Percentiles rank a stretch among this genome's conserved stretches.
These are phyloP conservation scores for Ormyrus nitidulus DNA, from an alignment of 2,888 invertebrate species.

Conservation along the genomic window DNA sequence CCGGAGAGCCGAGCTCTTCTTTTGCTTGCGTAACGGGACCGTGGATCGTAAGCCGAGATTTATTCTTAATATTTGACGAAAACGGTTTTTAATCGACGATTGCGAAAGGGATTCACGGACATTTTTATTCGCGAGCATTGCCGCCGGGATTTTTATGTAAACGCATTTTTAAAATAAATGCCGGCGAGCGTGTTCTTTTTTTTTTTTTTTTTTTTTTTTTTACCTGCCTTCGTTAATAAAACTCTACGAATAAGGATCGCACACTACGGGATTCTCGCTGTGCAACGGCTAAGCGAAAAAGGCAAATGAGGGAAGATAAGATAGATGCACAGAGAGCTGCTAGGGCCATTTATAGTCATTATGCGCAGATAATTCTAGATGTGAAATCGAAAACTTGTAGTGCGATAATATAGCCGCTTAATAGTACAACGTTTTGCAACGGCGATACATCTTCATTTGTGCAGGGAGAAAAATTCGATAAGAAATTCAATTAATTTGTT, in stretches of 20 bases:
- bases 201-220: slow-evolving; percentile 28
- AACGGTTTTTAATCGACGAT: slow-evolving; percentile 25
- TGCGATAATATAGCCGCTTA: background rate
- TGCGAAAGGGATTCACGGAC: slow-evolving; percentile 12
- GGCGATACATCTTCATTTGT: too few species aligned
- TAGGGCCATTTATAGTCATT: slow-evolving; percentile 35
- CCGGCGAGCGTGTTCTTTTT: background rate
- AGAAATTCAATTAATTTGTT: too few species aligned
- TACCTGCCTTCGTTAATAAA: slow-evolving; percentile 20
- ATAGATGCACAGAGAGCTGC: slow-evolving; percentile 20
- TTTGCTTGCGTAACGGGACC: slow-evolving; percentile 2
- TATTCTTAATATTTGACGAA: slow-evolving; percentile 26
- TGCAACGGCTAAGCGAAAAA: slow-evolving; percentile 21
- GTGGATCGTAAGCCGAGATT: background rate
- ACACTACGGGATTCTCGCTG: slow-evolving; percentile 10
- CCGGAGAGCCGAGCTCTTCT: too few species aligned
- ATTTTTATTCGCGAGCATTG: background rate
- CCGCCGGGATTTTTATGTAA: too few species aligned
- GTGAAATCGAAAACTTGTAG: slow-evolving; percentile 6
- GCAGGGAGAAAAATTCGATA: too few species aligned
- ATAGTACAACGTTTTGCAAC: too few species aligned
- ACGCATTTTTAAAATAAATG: too few species aligned
- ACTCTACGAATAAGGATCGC: slow-evolving; percentile 34
- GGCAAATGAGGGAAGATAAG: slow-evolving; percentile 42
- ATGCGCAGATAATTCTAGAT: slow-evolving; percentile 3